Evolutionary conservation across 2,888 invertebrate genomes (phyloP).

Genomic region (Drosophila nr. perissopoda): DNA sequence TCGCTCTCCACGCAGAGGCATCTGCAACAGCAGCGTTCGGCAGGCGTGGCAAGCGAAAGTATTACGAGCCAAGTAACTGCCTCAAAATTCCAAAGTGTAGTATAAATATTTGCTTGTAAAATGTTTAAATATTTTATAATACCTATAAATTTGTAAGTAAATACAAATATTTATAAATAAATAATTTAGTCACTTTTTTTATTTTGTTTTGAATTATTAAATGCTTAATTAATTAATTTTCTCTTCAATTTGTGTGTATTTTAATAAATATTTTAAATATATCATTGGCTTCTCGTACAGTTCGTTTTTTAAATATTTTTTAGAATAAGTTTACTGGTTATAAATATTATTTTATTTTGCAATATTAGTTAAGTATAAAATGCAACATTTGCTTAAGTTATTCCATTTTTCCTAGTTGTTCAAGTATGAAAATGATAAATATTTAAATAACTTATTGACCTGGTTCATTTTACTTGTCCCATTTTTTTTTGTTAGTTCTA

Average conservation of each 20-base stretch:
- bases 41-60: conserved; percentile 42
- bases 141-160: not conserved
- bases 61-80: conserved; percentile 5
- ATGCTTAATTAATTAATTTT: not conserved
- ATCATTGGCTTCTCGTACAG: not conserved
- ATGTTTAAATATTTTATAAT: not conserved
- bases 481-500: not conserved
- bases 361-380: not conserved
- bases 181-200: not conserved
- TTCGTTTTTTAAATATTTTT: not conserved
- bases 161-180: not conserved
- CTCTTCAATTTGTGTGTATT: not conserved
- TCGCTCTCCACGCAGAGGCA: conserved; percentile 29
- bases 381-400: not conserved
- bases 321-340: not conserved
- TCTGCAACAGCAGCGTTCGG: conserved; percentile 10
- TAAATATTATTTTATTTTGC: not conserved
- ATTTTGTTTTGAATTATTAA: not conserved
- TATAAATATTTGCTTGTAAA: not conserved
- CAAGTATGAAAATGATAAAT: rapidly evolving
- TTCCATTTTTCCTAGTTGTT: not conserved
- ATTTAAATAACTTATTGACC: not conserved
- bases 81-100: conserved; percentile 7
- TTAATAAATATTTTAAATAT: not conserved
- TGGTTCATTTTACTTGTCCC: not conserved